Conservation (phyloP, 2,113 vertebrate species). For the Talpa occidentalis region DNA sequence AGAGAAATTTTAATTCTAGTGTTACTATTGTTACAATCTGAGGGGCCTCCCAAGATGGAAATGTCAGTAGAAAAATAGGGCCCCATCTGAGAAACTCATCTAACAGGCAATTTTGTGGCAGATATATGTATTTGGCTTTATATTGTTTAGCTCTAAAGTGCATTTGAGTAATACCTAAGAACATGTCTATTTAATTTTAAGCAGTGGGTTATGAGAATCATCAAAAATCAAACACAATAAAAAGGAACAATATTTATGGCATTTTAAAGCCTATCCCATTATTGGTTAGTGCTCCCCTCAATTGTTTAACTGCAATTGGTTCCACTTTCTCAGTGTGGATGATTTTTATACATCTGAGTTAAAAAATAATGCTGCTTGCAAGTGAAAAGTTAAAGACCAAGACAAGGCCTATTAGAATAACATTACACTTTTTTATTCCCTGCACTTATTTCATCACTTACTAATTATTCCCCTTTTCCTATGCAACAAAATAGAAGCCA, state of each 20-base stretch:
- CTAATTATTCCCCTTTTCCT: constrained; percentile 80
- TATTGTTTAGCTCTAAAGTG: constrained; percentile 38
- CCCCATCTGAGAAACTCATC: not conserved
- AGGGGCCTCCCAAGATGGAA: not conserved
- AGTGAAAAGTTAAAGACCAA: constrained; percentile 83
- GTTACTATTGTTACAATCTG: constrained; percentile 1
- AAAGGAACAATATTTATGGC: constrained; percentile 72
- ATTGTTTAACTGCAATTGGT: constrained; percentile 78
- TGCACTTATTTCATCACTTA: constrained; percentile 76
- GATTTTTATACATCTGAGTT: constrained; percentile 80
- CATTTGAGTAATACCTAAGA: constrained; percentile 46
- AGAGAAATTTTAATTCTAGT: constrained; percentile 50
- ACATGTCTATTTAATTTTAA: constrained; percentile 67
- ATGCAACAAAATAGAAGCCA: constrained; percentile 81
- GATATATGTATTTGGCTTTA: constrained; percentile 3
- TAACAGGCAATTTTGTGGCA: not conserved
- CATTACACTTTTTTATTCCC: constrained; percentile 80
- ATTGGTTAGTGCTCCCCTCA: constrained; percentile 73
- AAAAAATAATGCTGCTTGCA: constrained; percentile 80
- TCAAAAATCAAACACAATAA: constrained; percentile 73
- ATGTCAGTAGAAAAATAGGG: constrained; percentile 9
- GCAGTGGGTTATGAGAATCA: constrained; percentile 64
- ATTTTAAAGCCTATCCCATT: constrained; percentile 67
- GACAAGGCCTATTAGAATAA: constrained; percentile 80
- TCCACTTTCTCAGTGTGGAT: constrained; percentile 75